Conservation (phyloP, 2,113 vertebrate genomes). For the Phyllopteryx taeniolatus region DNA sequence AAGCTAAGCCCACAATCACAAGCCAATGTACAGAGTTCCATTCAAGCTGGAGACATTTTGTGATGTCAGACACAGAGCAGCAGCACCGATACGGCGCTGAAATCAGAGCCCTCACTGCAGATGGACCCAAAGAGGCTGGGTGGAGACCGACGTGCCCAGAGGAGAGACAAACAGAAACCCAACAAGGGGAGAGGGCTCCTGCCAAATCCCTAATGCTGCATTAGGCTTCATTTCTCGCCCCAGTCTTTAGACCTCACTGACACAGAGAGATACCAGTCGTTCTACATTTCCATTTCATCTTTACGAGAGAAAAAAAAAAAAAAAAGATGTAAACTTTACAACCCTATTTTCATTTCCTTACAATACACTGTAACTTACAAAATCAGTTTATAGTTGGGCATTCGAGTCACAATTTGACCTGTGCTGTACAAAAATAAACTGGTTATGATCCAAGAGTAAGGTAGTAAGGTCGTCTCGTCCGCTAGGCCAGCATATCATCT, state of each 20-base stretch:
- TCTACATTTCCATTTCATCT: conserved; percentile 35
- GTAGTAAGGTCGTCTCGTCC: background rate
- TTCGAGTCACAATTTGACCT: background rate
- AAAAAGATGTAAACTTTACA: background rate
- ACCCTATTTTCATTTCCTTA: background rate
- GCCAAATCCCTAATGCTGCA: conserved; percentile 57
- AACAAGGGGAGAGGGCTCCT: conserved; percentile 41
- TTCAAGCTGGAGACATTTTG: conserved; percentile 33
- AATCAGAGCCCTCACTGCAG: conserved; percentile 74
- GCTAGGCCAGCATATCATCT: background rate
- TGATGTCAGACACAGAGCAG: conserved; percentile 44
- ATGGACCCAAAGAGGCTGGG: conserved; percentile 72
- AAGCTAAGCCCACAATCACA: conserved; percentile 10
- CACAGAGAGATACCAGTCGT: conserved; percentile 31
- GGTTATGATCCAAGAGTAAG: background rate
- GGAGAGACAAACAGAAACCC: conserved; percentile 62
- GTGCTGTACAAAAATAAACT: background rate
- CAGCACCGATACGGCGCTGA: conserved; percentile 63
- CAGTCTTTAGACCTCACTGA: conserved; percentile 20
- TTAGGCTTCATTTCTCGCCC: conserved; percentile 23
- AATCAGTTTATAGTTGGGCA: background rate
- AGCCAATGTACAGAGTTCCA: background rate
- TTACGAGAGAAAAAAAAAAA: background rate
- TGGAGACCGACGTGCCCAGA: conserved; percentile 58
- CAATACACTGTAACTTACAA: background rate